Evolutionary conservation across 1,140 invertebrate species (phyloP).

Genomic region (Laodelphax striatellus): DNA sequence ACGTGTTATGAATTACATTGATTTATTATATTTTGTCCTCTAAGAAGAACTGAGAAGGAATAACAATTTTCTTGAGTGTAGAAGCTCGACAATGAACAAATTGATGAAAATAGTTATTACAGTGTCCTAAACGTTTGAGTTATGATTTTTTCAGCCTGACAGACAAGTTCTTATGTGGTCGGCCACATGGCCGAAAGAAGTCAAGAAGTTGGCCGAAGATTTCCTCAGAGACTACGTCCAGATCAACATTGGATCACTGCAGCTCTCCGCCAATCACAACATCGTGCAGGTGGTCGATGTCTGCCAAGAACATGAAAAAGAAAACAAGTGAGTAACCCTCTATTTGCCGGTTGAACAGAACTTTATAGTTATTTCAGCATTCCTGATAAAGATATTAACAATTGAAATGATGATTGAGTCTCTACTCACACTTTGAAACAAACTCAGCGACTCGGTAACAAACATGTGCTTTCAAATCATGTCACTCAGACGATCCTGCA

Average conservation of each 20-base stretch:
- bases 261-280: constrained; percentile 93
- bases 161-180: constrained; percentile 91
- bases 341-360: no score
- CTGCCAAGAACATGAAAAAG: constrained; percentile 82
- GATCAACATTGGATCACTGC: constrained; percentile 91
- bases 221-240: constrained; percentile 92
- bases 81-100: no score
- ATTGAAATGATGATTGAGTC: no score
- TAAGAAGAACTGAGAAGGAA: neutral
- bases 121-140: neutral
- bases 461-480: no score
- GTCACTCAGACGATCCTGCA: no score
- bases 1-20: neutral
- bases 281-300: constrained; percentile 95
- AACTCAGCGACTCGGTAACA: no score
- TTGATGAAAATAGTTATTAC: no score
- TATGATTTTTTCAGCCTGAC: constrained; percentile 44
- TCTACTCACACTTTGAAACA: no score
- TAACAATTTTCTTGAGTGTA: neutral
- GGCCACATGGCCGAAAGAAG: constrained; percentile 98
- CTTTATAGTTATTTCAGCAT: no score
- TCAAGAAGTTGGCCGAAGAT: constrained; percentile 85
- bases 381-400: no score
- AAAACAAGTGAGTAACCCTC: constrained; percentile 27
- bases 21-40: neutral